These are phyloP conservation scores for Dicrostonyx torquatus DNA, from an alignment of 2,797 vertebrate genomes.

Conservation along the genomic window DNA sequence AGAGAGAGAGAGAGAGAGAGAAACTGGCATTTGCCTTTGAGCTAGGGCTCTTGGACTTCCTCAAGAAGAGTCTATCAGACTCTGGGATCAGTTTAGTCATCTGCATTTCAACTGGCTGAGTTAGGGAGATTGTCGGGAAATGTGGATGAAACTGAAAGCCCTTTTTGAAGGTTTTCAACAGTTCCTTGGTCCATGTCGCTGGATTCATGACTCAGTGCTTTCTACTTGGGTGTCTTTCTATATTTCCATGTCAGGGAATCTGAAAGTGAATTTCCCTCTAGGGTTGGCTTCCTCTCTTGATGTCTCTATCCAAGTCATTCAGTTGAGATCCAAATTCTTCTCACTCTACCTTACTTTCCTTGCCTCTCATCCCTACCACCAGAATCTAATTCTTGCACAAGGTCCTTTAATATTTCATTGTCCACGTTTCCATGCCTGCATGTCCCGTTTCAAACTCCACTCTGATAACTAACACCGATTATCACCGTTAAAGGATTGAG, in stretches of 20 bases:
- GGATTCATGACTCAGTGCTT: not conserved
- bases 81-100: not conserved
- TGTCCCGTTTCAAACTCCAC: not conserved
- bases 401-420: not conserved
- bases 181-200: not conserved
- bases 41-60: not conserved
- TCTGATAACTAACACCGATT: not conserved
- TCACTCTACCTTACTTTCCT: not conserved
- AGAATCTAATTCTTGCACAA: not conserved
- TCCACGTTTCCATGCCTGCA: not conserved
- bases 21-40: not conserved
- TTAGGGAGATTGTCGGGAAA: not conserved
- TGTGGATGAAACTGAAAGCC: not conserved
- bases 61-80: not conserved
- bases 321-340: not conserved
- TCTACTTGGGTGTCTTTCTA: not conserved
- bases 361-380: not conserved
- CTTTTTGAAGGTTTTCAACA: not conserved
- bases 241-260: not conserved
- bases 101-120: not conserved
- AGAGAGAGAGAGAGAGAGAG: fast-evolving
- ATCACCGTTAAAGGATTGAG: not conserved
- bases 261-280: not conserved
- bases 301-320: not conserved
- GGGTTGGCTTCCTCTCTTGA: not conserved